Percentiles rank a stretch among this genome's conserved stretches.
phyloP scores from a whole-genome alignment of 2,113 vertebrate species.

The Entelurus aequoreus region DNA sequence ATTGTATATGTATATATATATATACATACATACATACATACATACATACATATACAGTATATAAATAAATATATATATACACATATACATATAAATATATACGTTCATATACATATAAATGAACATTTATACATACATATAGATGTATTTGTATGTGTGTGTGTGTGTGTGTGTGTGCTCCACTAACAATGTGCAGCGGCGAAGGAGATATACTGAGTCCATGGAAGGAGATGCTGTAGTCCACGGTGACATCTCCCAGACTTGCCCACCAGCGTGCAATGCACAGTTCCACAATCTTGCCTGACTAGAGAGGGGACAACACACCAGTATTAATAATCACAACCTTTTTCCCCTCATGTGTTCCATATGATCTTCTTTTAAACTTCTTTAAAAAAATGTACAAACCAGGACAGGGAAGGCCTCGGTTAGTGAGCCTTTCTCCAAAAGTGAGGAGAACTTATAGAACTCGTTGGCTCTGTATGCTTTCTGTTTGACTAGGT shows the following conservation, averaged over 20 bases:
- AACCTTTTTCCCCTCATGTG: background rate
- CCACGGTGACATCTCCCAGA: slow-evolving; percentile 88
- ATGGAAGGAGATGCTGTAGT: slow-evolving; percentile 91
- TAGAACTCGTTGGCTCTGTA: slow-evolving; percentile 97
- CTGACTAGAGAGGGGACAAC: slow-evolving; percentile 69
- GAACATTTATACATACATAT: no score
- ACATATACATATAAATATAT: no score
- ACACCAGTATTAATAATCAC: background rate
- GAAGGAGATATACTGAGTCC: slow-evolving; percentile 82
- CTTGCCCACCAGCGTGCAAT: slow-evolving; percentile 99
- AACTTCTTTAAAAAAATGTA: background rate
- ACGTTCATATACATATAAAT: no score
- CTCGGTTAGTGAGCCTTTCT: slow-evolving; percentile 88
- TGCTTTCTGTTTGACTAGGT: slow-evolving; percentile 90
- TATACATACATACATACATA: no score
- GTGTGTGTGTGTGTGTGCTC: background rate
- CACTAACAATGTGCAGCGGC: slow-evolving; percentile 90
- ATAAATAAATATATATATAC: no score
- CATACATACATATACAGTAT: no score
- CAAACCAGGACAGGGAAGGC: slow-evolving; percentile 91
- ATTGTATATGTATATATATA: no score
- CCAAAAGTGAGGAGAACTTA: slow-evolving; percentile 90
- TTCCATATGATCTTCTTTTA: background rate
- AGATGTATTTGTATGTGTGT: no score
- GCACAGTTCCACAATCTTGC: slow-evolving; percentile 88